Evolutionary conservation across 2,797 vertebrate species (phyloP).

Genomic region (Pipistrellus kuhlii): DNA sequence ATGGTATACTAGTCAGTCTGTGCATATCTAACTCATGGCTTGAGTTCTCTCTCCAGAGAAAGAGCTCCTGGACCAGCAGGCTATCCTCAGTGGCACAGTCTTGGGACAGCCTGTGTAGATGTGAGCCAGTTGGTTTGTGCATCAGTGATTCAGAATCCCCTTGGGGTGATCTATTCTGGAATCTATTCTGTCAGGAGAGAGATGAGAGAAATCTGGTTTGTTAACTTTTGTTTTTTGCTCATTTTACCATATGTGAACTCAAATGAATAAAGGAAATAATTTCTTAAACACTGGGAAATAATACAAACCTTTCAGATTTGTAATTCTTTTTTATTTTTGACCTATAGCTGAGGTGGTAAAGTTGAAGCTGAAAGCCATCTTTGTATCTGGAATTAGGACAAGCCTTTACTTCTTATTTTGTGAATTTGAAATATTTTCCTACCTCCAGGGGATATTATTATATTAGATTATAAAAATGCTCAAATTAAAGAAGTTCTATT

Average conservation of each 20-base stretch:
- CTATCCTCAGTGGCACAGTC: not conserved
- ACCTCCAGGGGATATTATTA: not conserved
- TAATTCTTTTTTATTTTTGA: not conserved
- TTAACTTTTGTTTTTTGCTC: not conserved
- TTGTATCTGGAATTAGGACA: not conserved
- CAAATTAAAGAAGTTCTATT: not conserved
- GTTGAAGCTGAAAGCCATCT: not conserved
- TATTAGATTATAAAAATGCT: not conserved
- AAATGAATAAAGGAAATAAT: not conserved
- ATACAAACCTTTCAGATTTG: not conserved
- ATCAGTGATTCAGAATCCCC: not conserved
- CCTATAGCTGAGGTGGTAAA: not conserved
- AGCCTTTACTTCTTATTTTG: not conserved
- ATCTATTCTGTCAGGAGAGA: not conserved
- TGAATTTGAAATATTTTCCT: constrained; percentile 19
- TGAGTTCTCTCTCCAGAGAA: not conserved
- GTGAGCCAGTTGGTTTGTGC: not conserved
- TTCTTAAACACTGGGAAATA: not conserved
- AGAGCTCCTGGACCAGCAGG: no score
- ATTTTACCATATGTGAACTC: not conserved
- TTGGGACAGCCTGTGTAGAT: accelerated
- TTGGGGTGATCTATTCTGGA: not conserved
- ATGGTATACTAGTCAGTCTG: not conserved
- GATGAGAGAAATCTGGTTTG: not conserved
- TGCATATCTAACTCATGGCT: not conserved